phyloP scores from a whole-genome alignment of 2,113 vertebrate species.

The Odontesthes bonariensis region DNA sequence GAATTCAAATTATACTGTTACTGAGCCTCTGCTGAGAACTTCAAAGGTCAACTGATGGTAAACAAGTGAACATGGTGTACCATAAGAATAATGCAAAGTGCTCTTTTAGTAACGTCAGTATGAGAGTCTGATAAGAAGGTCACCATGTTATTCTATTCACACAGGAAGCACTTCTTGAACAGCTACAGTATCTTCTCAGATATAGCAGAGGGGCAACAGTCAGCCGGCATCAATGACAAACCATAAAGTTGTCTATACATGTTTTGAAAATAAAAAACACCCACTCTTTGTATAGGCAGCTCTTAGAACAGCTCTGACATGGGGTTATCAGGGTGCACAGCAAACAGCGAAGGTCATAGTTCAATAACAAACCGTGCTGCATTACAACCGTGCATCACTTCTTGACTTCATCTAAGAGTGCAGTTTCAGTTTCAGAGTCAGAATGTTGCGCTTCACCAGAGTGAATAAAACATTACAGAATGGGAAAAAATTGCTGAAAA shows the following conservation, averaged over 20 bases:
- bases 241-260: not conserved
- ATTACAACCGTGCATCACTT: not conserved
- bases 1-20: not conserved
- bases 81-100: not conserved
- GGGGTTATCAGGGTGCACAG: not conserved
- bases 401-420: no score
- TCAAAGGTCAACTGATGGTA: slow-evolving; percentile 6
- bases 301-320: not conserved
- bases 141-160: not conserved
- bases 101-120: not conserved
- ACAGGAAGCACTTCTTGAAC: not conserved
- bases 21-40: slow-evolving; percentile 13
- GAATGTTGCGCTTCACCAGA: no score
- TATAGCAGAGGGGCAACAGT: not conserved
- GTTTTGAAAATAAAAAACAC: not conserved
- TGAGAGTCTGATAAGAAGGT: not conserved
- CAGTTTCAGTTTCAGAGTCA: not conserved
- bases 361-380: not conserved
- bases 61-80: slow-evolving; percentile 1
- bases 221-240: not conserved
- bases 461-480: not conserved
- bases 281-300: not conserved
- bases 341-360: not conserved
- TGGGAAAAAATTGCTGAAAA: not conserved
- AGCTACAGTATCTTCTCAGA: not conserved